Evolutionary conservation across 2,113 vertebrate species (phyloP).

Genomic region (Corythoichthys intestinalis): DNA sequence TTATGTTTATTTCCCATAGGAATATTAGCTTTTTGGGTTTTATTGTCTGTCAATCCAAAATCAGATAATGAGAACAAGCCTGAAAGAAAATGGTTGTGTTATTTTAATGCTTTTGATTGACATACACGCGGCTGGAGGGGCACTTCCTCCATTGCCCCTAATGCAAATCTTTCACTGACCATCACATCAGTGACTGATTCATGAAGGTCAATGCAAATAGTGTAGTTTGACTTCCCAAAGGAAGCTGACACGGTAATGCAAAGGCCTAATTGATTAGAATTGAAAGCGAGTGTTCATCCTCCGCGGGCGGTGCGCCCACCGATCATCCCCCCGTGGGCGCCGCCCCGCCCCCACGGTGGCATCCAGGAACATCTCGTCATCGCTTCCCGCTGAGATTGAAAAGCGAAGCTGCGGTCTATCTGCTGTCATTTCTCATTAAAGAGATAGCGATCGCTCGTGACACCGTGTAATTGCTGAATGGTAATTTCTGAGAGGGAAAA

Average conservation of each 20-base stretch:
- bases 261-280: background rate
- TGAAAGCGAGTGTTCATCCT: background rate
- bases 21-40: too few species aligned
- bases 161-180: background rate
- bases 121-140: background rate
- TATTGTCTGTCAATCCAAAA: too few species aligned
- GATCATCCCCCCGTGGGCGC: background rate
- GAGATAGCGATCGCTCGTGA: constrained; percentile 68
- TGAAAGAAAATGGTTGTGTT: background rate
- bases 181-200: background rate
- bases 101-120: constrained; percentile 15
- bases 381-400: constrained; percentile 54
- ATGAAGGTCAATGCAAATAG: background rate
- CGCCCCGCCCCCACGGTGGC: too few species aligned
- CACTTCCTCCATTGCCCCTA: background rate
- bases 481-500: constrained; percentile 65
- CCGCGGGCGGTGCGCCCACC: background rate
- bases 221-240: background rate
- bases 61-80: background rate
- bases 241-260: background rate
- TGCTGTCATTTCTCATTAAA: constrained; percentile 71
- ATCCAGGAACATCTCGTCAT: constrained; percentile 54
- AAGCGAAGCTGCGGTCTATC: constrained; percentile 53
- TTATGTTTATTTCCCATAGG: too few species aligned
- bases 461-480: constrained; percentile 70